Evolutionary conservation across 2,797 vertebrate species (phyloP), one percentile per base, ranked within the genome.

Genomic region (Protonibea diacanthus): DNA sequence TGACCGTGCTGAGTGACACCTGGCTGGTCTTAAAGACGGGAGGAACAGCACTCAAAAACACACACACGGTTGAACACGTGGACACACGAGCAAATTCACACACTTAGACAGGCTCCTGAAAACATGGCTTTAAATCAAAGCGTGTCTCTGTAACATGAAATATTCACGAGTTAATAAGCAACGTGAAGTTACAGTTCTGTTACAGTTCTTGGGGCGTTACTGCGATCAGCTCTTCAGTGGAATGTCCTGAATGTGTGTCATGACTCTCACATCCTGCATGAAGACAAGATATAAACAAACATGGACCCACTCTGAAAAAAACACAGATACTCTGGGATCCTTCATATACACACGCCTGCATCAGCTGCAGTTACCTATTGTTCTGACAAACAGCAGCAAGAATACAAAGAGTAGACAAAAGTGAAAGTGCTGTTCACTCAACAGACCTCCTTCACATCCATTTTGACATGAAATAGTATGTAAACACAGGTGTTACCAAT

Each of bases 1-100:
- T 93, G 92, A 80, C 90, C 91, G 83, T 94, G 94, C 92, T 94
- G 94, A 96, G 94, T 94, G 94, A 95, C 93, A 96, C 94, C 93
- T 95, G 94, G 91, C 89, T 71, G 71, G 64, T 91, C 92, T 91
- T 93, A 90, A 94, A 94, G 91, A 91, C 75, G 80, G 63, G 74
- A 89, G 76, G 78, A 86, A 82, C 68, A 9, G 17, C 51, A 20
- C 74, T 38, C 58, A 10, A n/a, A 76, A 45, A 65, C 58, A 78
- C 72, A 52, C 53, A 78, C 72, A 52, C 49, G 13, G 49, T 44
- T n/a, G 47, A 6, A 64, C 64, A 71, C 27, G 45, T 53, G 44
- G 20, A 73, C 51, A 59, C 44, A 77, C 52, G 48, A 38, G 17
- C 65, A 49, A 55, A 33, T 25, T 27, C 40, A 68, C 73, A 59